Evolutionary conservation across 92 coral and sea anemone species (phyloP).

Genomic region (Heteractis magnifica): DNA sequence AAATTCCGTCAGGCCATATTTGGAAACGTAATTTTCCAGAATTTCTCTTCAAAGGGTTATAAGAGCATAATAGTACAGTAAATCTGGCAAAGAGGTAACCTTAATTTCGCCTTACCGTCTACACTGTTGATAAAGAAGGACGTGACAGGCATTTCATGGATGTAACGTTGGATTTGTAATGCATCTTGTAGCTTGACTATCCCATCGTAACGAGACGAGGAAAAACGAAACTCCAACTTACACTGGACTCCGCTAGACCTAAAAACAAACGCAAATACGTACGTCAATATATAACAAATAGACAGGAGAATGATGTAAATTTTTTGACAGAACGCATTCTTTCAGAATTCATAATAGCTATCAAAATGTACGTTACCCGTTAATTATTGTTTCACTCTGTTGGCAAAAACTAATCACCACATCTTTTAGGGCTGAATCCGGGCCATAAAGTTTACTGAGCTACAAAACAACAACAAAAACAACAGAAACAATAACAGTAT

Average conservation of each 20-base stretch:
- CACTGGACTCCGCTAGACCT: constrained; percentile 47
- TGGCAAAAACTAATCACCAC: constrained; percentile 45
- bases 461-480: not conserved
- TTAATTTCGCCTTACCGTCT: constrained; percentile 33
- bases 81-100: too few relatives aligned
- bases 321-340: not conserved
- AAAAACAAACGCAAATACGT: not conserved
- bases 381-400: not conserved
- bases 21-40: too few relatives aligned
- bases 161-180: constrained; percentile 17
- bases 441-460: constrained; percentile 47
- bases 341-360: not conserved
- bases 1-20: too few relatives aligned
- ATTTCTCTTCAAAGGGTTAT: too few relatives aligned
- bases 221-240: constrained; percentile 45
- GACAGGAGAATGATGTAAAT: too few relatives aligned
- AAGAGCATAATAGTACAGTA: too few relatives aligned
- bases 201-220: constrained; percentile 49
- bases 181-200: constrained; percentile 62
- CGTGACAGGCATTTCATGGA: constrained; percentile 50
- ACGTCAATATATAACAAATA: too few relatives aligned
- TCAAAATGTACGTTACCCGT: not conserved
- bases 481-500: not conserved
- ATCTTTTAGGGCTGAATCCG: constrained; percentile 44
- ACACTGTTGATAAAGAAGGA: constrained; percentile 38